Base-by-base conservation (phyloP, 2,888 invertebrate genomes). In the Limnephilus auricula region DNA sequence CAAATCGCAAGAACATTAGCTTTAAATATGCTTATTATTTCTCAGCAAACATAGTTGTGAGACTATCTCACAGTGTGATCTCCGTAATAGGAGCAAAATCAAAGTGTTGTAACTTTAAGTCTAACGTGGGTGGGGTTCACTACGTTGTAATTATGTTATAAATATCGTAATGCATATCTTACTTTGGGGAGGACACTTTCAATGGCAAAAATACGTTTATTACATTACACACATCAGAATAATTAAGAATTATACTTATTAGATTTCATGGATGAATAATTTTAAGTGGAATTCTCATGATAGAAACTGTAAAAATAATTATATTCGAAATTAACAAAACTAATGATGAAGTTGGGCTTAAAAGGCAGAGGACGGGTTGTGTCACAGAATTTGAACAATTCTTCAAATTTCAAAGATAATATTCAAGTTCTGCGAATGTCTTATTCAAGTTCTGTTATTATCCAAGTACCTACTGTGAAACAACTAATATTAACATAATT, bases 11-110 rank as follows among this genome's bases (percentile, higher is more conserved):
- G 9, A 34, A 85, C 40, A 85, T 85, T 85, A 85, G 40, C 85
- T 30, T 85, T 85, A 85, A 65, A 85, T 85, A n/a, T 85, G 34
- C 85, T 85, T 40, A 85, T 40, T 40, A 85, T 85, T 40, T 85
- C 85, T n/a, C 30, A 37, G 30, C 85, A 85, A 85, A 85, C 40
- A 84, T 84, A 85, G 82, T 82, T 82, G 82, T 18, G 82, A 34
- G 82, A 34, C 82, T 82, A 31, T 32, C 82, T 82, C 31, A 40
- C 34, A 50, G 9, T 65, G n/a, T 65, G 65, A 65, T 65, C 65
- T 65, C 65, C 25, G n/a, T 65, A 65, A 65, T 65, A 65, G 25
- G n/a, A 65, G 65, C 9, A 65, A 65, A 65, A 65, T 65, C 65
- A 65, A 65, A 65, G 65, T n/a, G n/a, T 65, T 65, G 25, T 65